Base-by-base conservation (phyloP, 2,113 vertebrate species). In the Neotoma lepida region DNA sequence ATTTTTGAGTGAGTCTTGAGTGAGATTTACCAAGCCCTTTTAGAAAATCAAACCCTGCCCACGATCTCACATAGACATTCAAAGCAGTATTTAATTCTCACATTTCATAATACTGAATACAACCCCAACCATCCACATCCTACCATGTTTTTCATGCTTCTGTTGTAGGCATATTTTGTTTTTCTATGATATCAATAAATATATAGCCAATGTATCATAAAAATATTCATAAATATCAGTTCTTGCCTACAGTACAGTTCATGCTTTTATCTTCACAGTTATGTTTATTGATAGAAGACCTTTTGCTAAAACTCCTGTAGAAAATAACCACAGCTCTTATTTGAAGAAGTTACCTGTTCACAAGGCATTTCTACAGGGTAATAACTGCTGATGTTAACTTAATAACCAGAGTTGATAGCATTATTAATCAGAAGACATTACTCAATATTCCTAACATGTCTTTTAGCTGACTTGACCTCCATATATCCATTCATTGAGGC, bases 31-130 rank as follows among this genome's bases (percentile, higher is more conserved):
- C 15, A 35, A 71, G 35, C 41, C 18, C 39, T 49, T 70, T 64
- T 35, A 51, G 10, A 35, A 81, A 78, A 89, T 35, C 35, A 35
- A 61, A 35, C 46, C 30, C 61, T 70, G 10, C 7, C 6, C 39
- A 84, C 18, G 68, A 35, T 20, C 18, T 80, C 30, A 46, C 22
- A 15, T 18, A n/a, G 9, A 28, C 51, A 73, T 84, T 61, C 51
- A 51, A 77, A n/a, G 39, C n/a, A 86, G 33, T 24, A 63, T 18
- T n/a, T 22, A 84, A 76, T 44, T 17, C 56, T 39, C 17, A 70
- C 22, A 33, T 49, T 41, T 64, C 6, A 22, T n/a, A 2, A 14
- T 4, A 33, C 9, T 0, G 2, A 44, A 10, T 4, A 44, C 9
- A 4, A 28, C 0, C 12, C 1, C 49, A 35, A n/a, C 26, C 13